phyloP scores from a whole-genome alignment of 2,113 vertebrate genomes.

The Zapus hudsonius region DNA sequence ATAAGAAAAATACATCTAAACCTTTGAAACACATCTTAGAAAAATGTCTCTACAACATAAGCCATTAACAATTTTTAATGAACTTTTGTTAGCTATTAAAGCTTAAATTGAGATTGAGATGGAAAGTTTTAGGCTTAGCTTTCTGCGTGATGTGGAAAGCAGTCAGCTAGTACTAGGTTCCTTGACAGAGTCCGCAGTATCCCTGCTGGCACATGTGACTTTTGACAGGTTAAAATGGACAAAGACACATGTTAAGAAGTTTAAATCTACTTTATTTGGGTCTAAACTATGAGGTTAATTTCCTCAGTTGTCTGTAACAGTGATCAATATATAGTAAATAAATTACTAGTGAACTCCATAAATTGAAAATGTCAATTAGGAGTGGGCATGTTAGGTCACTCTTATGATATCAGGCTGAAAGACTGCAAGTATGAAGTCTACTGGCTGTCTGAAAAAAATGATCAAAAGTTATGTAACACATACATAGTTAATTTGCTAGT shows the following conservation, averaged over 20 bases:
- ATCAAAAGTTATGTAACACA: no score
- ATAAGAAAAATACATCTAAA: background rate
- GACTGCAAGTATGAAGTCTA: background rate
- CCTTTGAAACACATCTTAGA: background rate
- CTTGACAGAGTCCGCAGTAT: background rate
- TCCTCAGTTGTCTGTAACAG: background rate
- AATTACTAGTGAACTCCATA: background rate
- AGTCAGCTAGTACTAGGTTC: background rate
- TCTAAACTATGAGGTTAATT: background rate
- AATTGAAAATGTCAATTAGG: background rate
- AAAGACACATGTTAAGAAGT: background rate
- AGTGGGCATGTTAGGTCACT: no score
- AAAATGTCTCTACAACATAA: background rate
- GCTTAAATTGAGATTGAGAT: background rate
- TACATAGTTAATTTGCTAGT: no score
- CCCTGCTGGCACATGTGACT: background rate
- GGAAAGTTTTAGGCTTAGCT: background rate
- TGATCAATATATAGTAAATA: background rate
- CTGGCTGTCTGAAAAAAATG: no score
- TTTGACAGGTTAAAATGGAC: background rate
- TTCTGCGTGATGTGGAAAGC: background rate
- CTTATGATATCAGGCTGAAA: background rate
- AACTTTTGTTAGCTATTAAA: background rate
- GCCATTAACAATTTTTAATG: background rate
- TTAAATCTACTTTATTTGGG: background rate